Conservation (phyloP, 2,113 vertebrate species). For the Silurus asotus region DNA sequence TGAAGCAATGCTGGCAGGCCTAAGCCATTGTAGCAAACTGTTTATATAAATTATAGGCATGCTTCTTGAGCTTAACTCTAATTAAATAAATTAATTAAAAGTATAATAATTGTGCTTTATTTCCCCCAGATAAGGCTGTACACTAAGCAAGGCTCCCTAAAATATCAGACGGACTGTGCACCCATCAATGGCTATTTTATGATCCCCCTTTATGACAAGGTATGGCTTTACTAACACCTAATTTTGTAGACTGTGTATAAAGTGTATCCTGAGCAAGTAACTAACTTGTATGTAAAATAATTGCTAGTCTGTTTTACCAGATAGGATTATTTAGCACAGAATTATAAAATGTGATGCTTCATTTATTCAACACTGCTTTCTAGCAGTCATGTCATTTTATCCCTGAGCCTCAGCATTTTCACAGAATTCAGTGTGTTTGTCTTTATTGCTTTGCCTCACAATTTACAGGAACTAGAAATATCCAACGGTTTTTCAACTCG, state of each 20-base stretch:
- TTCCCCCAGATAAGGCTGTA: conserved; percentile 88
- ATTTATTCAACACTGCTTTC: no score
- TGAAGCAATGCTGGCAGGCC: no score
- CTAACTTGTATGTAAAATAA: neutral
- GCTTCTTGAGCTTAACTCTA: no score
- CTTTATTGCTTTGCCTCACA: neutral
- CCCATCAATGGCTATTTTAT: conserved; percentile 99
- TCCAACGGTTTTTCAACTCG: neutral
- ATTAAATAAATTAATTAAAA: no score
- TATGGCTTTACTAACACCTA: conserved; percentile 55
- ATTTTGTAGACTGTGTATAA: neutral
- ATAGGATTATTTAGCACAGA: neutral
- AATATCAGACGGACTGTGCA: conserved; percentile 97
- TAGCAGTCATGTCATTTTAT: neutral
- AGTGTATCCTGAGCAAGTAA: neutral
- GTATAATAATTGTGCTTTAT: neutral
- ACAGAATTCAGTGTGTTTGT: neutral
- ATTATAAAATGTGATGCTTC: no score
- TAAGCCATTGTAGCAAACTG: no score
- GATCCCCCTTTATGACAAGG: conserved; percentile 99
- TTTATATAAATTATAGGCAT: no score
- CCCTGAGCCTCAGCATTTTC: neutral
- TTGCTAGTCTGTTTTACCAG: neutral
- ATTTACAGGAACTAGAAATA: neutral
- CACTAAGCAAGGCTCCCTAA: conserved; percentile 96